phyloP scores from a whole-genome alignment of 2,888 invertebrate species.

The Lacanobia wlatinum region DNA sequence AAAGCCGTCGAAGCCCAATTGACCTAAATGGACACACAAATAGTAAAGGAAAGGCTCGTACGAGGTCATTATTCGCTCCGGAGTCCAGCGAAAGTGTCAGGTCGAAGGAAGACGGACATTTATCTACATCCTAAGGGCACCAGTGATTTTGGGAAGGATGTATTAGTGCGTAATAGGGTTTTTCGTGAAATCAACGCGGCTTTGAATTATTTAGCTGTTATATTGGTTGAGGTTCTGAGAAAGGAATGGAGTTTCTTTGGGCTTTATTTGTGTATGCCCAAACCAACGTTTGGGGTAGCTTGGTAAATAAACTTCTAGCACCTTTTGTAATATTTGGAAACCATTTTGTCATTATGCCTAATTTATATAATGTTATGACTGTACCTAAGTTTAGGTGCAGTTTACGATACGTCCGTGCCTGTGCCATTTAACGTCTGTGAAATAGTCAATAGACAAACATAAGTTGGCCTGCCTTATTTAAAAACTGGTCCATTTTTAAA shows the following conservation, averaged over 20 bases:
- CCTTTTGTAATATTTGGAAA: neutral
- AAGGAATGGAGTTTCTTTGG: constrained; percentile 59
- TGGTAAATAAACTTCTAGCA: neutral
- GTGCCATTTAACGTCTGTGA: no score
- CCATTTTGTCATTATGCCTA: neutral
- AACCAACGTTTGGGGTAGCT: neutral
- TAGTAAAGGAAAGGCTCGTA: constrained; percentile 83
- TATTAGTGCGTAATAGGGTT: constrained; percentile 81
- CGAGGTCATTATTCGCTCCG: constrained; percentile 88
- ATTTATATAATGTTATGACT: neutral
- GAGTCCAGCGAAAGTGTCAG: constrained; percentile 87
- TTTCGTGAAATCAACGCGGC: constrained; percentile 82
- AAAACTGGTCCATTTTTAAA: no score
- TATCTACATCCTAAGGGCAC: constrained; percentile 88
- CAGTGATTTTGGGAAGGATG: constrained; percentile 86
- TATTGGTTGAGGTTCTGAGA: constrained; percentile 72
- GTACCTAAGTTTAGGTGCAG: neutral
- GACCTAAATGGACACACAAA: constrained; percentile 89
- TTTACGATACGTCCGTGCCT: neutral
- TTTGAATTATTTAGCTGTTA: constrained; percentile 81
- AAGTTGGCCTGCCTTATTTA: no score
- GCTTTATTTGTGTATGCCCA: constrained; percentile 45
- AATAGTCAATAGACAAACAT: no score
- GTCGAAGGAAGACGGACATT: constrained; percentile 84
- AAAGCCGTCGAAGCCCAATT: constrained; percentile 86